These are phyloP conservation scores for Onchidella celtica DNA, from an alignment of 2,888 invertebrate species.

Conservation along the genomic window DNA sequence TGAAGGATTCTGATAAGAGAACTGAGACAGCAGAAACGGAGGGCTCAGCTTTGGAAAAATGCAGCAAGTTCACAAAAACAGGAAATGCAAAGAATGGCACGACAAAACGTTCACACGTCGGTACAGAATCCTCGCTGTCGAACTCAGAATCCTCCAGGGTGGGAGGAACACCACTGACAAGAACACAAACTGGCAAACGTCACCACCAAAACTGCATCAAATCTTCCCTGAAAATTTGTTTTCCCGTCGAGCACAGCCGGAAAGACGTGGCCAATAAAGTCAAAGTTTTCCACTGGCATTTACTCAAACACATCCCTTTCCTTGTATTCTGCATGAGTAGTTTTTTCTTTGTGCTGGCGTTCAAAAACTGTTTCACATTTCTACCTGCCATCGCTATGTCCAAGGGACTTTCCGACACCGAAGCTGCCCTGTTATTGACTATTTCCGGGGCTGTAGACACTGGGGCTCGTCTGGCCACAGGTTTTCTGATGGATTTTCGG, in stretches of 20 bases:
- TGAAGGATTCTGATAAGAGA: too few relatives aligned
- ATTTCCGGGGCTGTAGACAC: constrained; percentile 67
- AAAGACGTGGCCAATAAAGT: background rate
- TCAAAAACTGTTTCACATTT: constrained; percentile 63
- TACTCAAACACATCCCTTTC: constrained; percentile 51
- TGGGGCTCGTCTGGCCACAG: constrained; percentile 57
- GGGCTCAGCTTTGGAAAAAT: too few relatives aligned
- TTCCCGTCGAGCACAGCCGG: constrained; percentile 38
- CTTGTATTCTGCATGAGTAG: constrained; percentile 51
- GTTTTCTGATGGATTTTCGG: constrained; percentile 63
- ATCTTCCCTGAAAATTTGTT: constrained; percentile 15
- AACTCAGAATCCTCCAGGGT: too few relatives aligned
- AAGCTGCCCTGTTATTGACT: constrained; percentile 65
- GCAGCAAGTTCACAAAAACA: too few relatives aligned
- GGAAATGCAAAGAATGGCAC: too few relatives aligned
- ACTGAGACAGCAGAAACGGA: too few relatives aligned
- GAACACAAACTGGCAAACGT: too few relatives aligned
- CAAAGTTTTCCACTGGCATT: constrained; percentile 46
- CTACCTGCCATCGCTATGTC: constrained; percentile 67
- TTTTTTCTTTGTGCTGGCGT: constrained; percentile 49
- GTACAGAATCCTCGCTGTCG: too few relatives aligned
- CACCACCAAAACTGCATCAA: background rate
- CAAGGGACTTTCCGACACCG: constrained; percentile 56
- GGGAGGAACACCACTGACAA: too few relatives aligned
- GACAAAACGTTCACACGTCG: too few relatives aligned